Base-by-base conservation (phyloP, 2,797 vertebrate genomes). In the Darevskia mixta region DNA sequence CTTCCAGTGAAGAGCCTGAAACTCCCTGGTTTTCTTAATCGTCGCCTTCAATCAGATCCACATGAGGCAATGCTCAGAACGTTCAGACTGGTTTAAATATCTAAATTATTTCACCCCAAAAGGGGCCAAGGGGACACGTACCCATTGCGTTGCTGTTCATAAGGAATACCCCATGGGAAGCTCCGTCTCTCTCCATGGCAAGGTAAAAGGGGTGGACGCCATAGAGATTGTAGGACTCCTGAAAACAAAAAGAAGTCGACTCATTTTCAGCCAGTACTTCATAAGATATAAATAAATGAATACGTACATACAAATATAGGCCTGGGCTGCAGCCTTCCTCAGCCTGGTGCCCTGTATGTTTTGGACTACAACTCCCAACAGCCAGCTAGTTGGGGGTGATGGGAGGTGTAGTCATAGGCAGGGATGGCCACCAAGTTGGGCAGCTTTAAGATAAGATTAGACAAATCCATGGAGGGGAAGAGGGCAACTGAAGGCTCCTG, bases 191-290 rank as follows among this genome's bases (percentile, higher is more conserved):
- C 94, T 98, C 98, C 97, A 98, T 96, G 5, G 93, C 93, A 85
- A 99, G 95, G 94, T 98, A 99, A 92, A 99, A 98, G 0, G 98
- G 98, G 94, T 99, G 98, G 20, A 92, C 97, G 0, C 98, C 98
- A 0, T 99, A 99, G 15, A 98, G 96, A 94, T 99, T 99, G 66
- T 96, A 97, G 0, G 96, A 91, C 85, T 98, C 98, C 98, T 98
- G 90, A 15, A 88, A 86, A 71, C 67, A 88, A 41, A n/a, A 13
- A 17, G 5, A 17, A 29, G 17, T 18, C 18, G 9, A n/a, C 17
- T 7, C 29, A 27, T 2, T 18, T 76, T 35, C 41, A 49, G 10
- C n/a, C 32, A 3, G 43, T 6, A 8, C 69, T 29, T 49, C 49
- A 15, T 15, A 15, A 55, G 49, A n/a, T n/a, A n/a, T n/a, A n/a